These are phyloP conservation scores for Cydia amplana DNA, from an alignment of 1,140 invertebrate genomes.

Conservation along the genomic window DNA sequence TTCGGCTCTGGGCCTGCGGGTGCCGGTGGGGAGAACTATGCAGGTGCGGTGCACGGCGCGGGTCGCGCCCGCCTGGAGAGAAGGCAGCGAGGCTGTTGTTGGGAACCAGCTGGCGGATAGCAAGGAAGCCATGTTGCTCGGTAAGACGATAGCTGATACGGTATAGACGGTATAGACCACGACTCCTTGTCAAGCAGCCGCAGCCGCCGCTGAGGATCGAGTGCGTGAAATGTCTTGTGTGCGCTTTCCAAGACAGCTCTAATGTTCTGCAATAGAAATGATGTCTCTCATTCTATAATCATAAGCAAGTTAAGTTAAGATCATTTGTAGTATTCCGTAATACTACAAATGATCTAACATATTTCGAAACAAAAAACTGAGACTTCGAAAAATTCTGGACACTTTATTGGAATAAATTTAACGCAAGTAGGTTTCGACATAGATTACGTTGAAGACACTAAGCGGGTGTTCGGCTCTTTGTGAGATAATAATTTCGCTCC, in stretches of 20 bases:
- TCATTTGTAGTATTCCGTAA: too few relatives aligned
- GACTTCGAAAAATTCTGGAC: too few relatives aligned
- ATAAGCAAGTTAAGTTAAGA: too few relatives aligned
- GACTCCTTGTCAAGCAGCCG: too few relatives aligned
- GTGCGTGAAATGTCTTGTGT: too few relatives aligned
- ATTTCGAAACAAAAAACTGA: too few relatives aligned
- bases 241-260: too few relatives aligned
- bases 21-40: constrained; percentile 65
- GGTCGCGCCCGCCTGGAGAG: constrained; percentile 70
- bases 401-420: neutral
- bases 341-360: too few relatives aligned
- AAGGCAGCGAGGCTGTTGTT: constrained; percentile 72
- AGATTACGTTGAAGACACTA: constrained; percentile 18
- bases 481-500: neutral
- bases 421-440: constrained; percentile 15
- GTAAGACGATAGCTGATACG: constrained; percentile 41
- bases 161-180: too few relatives aligned
- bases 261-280: too few relatives aligned
- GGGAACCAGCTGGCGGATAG: constrained; percentile 70
- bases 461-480: constrained; percentile 8
- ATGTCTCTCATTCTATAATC: too few relatives aligned
- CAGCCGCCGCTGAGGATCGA: too few relatives aligned
- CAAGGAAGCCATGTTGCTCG: constrained; percentile 74
- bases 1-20: constrained; percentile 61
- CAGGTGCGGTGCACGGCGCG: constrained; percentile 70